These are phyloP conservation scores for Callocephalon fimbriatum DNA, from an alignment of 2,113 vertebrate species.

Conservation along the genomic window DNA sequence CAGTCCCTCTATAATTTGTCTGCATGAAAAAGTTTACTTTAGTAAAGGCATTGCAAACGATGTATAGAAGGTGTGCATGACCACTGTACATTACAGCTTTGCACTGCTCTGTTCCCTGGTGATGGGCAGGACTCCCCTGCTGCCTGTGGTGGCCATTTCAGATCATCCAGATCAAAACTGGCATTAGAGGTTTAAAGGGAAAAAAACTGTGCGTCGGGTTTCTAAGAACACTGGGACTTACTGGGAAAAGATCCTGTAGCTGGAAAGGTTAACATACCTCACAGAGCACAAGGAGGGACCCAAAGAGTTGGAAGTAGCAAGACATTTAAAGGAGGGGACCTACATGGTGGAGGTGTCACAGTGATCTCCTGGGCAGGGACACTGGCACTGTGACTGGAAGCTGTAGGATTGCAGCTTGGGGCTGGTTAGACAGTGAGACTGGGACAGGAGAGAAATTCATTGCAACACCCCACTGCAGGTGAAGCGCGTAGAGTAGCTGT, in stretches of 20 bases:
- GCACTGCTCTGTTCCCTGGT: accelerated
- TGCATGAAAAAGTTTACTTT: background rate
- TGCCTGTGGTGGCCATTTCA: background rate
- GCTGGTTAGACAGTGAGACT: background rate
- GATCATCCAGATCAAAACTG: background rate
- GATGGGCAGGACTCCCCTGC: background rate
- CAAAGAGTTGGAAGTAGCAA: background rate
- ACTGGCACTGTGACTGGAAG: background rate
- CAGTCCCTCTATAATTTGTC: background rate
- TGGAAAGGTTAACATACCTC: background rate
- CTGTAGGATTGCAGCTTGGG: background rate
- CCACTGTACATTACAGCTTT: background rate
- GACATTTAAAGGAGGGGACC: background rate
- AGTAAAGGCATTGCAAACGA: background rate
- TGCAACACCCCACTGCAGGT: background rate
- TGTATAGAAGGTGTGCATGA: background rate
- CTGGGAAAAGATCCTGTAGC: background rate
- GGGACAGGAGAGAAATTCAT: background rate
- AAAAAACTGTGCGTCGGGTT: background rate
- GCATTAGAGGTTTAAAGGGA: background rate
- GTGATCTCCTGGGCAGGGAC: background rate
- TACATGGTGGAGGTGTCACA: accelerated
- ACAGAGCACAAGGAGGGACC: background rate
- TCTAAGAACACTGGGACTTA: background rate
- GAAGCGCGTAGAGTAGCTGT: background rate